phyloP scores from a whole-genome alignment of 2,113 vertebrate species.

The Cathartes aura region DNA sequence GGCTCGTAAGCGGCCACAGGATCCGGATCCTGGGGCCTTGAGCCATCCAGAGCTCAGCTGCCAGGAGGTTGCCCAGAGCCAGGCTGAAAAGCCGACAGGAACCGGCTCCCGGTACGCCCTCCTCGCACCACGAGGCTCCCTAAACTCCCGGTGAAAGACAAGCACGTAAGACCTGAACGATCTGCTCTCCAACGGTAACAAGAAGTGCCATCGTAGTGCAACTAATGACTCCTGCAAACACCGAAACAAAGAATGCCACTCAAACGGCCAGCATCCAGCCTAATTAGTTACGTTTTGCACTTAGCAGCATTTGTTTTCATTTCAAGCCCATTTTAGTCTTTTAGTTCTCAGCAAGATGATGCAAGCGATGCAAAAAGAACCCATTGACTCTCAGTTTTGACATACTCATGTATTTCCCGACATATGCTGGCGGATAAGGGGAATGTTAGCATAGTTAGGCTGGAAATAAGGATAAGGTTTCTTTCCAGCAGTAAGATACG shows the following conservation, averaged over 20 bases:
- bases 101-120: accelerated
- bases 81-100: not conserved
- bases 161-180: accelerated
- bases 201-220: not conserved
- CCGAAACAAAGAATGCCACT: not conserved
- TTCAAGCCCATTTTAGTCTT: not conserved
- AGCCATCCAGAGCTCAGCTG: not conserved
- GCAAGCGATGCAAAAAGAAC: not conserved
- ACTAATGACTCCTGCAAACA: not conserved
- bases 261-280: not conserved
- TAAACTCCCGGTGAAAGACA: accelerated
- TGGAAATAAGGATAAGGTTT: not conserved
- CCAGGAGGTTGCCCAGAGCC: not conserved
- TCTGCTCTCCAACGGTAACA: accelerated
- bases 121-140: not conserved
- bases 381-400: not conserved
- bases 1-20: not conserved
- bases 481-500: not conserved
- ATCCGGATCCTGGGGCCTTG: not conserved
- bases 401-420: not conserved
- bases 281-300: not conserved
- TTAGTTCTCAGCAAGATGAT: slow-evolving; percentile 5
- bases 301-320: not conserved
- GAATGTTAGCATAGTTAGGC: not conserved
- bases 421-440: not conserved